Evolutionary conservation across 1,140 invertebrate species (phyloP).

Genomic region (Conus betulinus): DNA sequence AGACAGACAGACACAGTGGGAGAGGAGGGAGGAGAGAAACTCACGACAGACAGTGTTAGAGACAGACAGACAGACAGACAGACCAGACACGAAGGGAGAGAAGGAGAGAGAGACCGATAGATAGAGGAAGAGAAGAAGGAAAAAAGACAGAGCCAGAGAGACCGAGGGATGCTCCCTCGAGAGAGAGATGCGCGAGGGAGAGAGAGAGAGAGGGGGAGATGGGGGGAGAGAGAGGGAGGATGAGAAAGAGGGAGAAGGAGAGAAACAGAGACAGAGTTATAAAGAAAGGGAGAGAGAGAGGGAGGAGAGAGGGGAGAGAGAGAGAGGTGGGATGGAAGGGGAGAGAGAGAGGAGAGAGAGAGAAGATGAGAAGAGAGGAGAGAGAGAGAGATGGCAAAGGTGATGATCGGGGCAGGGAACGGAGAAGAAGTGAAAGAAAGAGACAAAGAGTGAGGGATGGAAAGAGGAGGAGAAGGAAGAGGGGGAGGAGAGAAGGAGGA

Average conservation of each 20-base stretch:
- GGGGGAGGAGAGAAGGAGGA: too few relatives aligned
- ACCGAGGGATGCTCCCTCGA: too few relatives aligned
- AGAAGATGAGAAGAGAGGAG: not conserved
- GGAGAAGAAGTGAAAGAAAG: not conserved
- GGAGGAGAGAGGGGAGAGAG: not conserved
- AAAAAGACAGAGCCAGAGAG: too few relatives aligned
- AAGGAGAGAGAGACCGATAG: too few relatives aligned
- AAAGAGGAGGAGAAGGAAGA: not conserved
- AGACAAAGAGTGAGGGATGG: not conserved
- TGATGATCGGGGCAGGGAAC: not conserved
- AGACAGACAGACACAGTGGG: too few relatives aligned
- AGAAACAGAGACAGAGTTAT: not conserved
- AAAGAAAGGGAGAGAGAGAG: not conserved
- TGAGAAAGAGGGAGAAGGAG: not conserved
- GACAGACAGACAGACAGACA: too few relatives aligned
- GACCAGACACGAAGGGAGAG: too few relatives aligned
- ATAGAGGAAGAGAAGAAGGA: too few relatives aligned
- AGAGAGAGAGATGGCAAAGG: not conserved
- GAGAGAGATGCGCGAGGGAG: too few relatives aligned
- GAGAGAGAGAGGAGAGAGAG: not conserved
- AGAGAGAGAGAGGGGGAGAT: too few relatives aligned
- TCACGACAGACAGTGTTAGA: too few relatives aligned
- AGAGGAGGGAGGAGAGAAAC: too few relatives aligned
- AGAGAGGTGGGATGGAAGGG: not conserved
- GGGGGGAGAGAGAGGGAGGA: not conserved